Conservation (phyloP, 2,797 vertebrate genomes). For the Aplochiton taeniatus region DNA sequence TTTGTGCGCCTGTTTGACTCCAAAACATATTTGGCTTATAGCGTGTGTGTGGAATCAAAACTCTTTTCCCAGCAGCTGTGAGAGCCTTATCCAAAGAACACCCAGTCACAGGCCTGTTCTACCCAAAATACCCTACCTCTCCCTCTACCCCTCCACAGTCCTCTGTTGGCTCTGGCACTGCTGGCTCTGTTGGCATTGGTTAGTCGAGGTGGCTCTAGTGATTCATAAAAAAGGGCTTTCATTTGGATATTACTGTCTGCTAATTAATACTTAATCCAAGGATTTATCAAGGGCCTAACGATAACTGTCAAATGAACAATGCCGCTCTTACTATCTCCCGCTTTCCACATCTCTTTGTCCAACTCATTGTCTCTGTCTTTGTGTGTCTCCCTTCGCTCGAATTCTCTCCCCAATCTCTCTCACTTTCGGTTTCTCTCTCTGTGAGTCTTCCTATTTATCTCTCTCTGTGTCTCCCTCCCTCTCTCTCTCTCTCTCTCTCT, state of each 20-base stretch:
- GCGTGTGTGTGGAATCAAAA: slow-evolving; percentile 49
- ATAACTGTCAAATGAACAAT: slow-evolving; percentile 41
- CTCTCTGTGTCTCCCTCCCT: neutral
- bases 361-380: neutral
- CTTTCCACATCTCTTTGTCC: slow-evolving; percentile 1
- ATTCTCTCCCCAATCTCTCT: neutral
- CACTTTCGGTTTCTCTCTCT: neutral
- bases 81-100: slow-evolving; percentile 51
- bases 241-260: slow-evolving; percentile 44
- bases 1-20: slow-evolving; percentile 1
- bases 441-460: neutral
- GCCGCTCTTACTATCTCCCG: slow-evolving; percentile 19
- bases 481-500: neutral
- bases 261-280: slow-evolving; percentile 49
- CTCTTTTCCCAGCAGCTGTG: slow-evolving; percentile 69
- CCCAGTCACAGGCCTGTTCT: neutral
- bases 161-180: slow-evolving; percentile 19
- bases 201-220: slow-evolving; percentile 44
- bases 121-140: neutral
- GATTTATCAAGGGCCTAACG: slow-evolving; percentile 27
- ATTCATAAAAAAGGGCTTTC: slow-evolving; percentile 41
- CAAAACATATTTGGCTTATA: slow-evolving; percentile 22
- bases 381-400: too few relatives aligned
- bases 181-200: slow-evolving; percentile 42
- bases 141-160: neutral